A percentile compares a stretch with the other conserved stretches of the same genome.
Conservation (phyloP, 2,888 invertebrate species). For the Trissolcus brochymenae region DNA sequence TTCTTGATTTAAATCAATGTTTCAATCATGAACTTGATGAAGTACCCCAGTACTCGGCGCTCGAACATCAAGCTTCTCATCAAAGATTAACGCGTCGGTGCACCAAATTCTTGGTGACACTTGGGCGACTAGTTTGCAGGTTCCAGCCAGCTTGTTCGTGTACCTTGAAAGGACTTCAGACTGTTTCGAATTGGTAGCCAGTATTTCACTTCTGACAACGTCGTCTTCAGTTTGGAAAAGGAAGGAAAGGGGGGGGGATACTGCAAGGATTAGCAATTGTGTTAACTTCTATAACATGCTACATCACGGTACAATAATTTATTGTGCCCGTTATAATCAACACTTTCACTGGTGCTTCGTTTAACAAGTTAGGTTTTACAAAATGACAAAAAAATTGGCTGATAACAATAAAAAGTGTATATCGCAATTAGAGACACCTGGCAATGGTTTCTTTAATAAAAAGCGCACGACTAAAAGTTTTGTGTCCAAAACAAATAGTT, state of each 20-base stretch:
- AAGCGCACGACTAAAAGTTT: not conserved
- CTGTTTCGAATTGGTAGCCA: constrained; percentile 57
- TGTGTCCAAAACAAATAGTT: not conserved
- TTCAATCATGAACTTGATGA: constrained; percentile 52
- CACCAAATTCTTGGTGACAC: constrained; percentile 58
- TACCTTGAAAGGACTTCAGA: constrained; percentile 57
- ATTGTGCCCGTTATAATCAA: constrained; percentile 34
- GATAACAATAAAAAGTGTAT: too few relatives aligned
- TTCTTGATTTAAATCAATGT: constrained; percentile 55
- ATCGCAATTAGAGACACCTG: too few relatives aligned
- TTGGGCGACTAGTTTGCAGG: constrained; percentile 58
- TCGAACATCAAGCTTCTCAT: constrained; percentile 54
- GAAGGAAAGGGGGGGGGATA: constrained; percentile 18
- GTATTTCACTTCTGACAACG: constrained; percentile 57
- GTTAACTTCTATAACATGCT: constrained; percentile 35
- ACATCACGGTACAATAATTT: constrained; percentile 26
- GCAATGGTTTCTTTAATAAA: too few relatives aligned
- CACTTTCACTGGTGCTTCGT: not conserved
- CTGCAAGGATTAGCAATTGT: constrained; percentile 47
- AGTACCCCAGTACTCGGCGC: constrained; percentile 34
- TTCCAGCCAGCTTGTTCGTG: constrained; percentile 55
- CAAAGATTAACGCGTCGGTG: constrained; percentile 58
- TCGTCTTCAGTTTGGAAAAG: constrained; percentile 62
- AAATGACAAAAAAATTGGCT: too few relatives aligned
- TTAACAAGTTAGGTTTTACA: too few relatives aligned